A percentile compares a stretch with the other conserved stretches of the same genome.
Evolutionary conservation across 2,888 invertebrate species (phyloP).

Genomic region (Nephrotoma flavescens): DNA sequence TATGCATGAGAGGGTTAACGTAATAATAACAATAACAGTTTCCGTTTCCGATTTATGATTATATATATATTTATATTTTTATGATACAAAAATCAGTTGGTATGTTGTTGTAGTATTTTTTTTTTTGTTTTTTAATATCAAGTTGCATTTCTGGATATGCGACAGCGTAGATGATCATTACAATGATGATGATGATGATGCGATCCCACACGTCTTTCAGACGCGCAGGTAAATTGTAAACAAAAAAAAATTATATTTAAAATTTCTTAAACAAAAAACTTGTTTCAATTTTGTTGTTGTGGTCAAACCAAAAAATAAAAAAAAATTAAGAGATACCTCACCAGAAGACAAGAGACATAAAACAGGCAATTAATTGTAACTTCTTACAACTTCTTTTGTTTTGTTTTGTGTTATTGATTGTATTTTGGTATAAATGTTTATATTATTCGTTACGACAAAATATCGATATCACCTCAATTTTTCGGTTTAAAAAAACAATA

Average conservation of each 20-base stretch:
- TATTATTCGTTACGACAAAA: neutral
- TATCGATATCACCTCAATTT: neutral
- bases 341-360: neutral
- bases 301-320: neutral
- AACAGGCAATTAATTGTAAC: neutral
- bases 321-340: neutral
- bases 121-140: neutral
- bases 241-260: neutral
- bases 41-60: neutral
- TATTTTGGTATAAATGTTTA: neutral
- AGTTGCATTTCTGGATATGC: neutral
- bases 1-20: neutral
- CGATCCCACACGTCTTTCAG: neutral
- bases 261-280: neutral
- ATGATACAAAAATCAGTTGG: neutral
- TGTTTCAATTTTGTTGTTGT: neutral
- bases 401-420: neutral
- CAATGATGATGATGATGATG: neutral
- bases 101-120: no score
- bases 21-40: neutral
- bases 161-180: neutral
- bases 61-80: neutral
- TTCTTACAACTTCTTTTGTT: neutral
- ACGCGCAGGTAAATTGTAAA: neutral
- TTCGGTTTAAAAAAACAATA: neutral